phyloP scores from a whole-genome alignment of 2,797 vertebrate genomes.

The Argentina silus region DNA sequence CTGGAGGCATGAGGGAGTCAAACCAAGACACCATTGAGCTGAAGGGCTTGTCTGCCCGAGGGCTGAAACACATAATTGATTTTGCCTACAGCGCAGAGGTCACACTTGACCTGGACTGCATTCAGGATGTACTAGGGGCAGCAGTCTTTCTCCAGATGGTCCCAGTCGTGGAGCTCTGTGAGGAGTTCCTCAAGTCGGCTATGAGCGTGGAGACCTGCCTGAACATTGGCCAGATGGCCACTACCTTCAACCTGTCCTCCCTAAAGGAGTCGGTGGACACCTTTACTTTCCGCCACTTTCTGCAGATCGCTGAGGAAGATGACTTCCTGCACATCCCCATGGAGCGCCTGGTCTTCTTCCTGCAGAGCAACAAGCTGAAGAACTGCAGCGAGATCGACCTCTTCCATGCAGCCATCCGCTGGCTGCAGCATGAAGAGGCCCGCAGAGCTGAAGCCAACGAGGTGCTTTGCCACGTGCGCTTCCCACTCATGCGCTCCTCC shows the following conservation, averaged over 20 bases:
- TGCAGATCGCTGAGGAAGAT: slow-evolving; percentile 93
- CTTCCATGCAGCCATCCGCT: slow-evolving; percentile 89
- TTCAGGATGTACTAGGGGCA: slow-evolving; percentile 96
- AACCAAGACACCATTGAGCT: slow-evolving; percentile 92
- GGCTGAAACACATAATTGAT: slow-evolving; percentile 94
- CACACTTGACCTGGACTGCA: slow-evolving; percentile 94
- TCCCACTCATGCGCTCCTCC: slow-evolving; percentile 93
- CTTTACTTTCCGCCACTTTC: slow-evolving; percentile 95
- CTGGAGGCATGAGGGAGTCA: slow-evolving; percentile 94
- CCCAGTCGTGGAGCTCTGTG: slow-evolving; percentile 94
- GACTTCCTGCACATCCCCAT: slow-evolving; percentile 95
- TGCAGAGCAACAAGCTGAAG: slow-evolving; percentile 95
- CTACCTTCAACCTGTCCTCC: slow-evolving; percentile 92
- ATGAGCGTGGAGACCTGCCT: slow-evolving; percentile 98
- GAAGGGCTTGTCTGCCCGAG: slow-evolving; percentile 91
- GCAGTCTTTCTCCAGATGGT: slow-evolving; percentile 98
- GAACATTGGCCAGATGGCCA: slow-evolving; percentile 97
- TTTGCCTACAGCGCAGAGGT: slow-evolving; percentile 97
- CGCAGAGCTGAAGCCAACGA: slow-evolving; percentile 83
- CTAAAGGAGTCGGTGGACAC: slow-evolving; percentile 93
- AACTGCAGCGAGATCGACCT: slow-evolving; percentile 93
- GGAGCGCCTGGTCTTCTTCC: slow-evolving; percentile 94
- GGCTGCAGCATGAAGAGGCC: slow-evolving; percentile 86
- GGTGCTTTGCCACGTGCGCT: slow-evolving; percentile 92
- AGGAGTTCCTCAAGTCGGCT: slow-evolving; percentile 96